phyloP scores from a whole-genome alignment of 2,888 invertebrate species.

The Agrochola lychnidis region DNA sequence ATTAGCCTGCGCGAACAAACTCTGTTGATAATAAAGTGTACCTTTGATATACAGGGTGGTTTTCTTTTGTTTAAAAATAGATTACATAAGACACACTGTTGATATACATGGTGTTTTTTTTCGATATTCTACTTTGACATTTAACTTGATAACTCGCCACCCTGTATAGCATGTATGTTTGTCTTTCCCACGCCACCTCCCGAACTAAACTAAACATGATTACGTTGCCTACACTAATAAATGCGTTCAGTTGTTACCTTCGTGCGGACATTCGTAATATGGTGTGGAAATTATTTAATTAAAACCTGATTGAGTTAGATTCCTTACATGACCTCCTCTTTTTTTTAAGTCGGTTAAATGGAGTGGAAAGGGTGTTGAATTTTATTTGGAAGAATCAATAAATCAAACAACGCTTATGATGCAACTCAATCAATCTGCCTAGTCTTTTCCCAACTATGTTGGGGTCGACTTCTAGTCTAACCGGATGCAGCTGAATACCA shows the following conservation, averaged over 20 bases:
- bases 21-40: background rate
- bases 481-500: no score
- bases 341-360: no score
- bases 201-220: slow-evolving; percentile 43
- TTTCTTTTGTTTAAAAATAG: background rate
- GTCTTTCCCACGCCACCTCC: slow-evolving; percentile 32
- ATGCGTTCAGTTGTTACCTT: slow-evolving; percentile 70
- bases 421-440: no score
- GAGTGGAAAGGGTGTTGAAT: no score
- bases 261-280: background rate
- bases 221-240: slow-evolving; percentile 70
- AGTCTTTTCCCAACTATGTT: no score
- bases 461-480: no score
- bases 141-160: background rate
- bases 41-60: background rate
- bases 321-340: no score
- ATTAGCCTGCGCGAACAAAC: background rate
- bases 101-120: slow-evolving; percentile 11
- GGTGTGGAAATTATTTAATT: no score
- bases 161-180: slow-evolving; percentile 2
- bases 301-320: no score
- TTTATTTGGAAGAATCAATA: no score
- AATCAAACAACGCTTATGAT: no score
- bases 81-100: background rate
- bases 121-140: background rate